Evolutionary conservation across 2,888 invertebrate genomes (phyloP).

Genomic region (Microplitis manilae): DNA sequence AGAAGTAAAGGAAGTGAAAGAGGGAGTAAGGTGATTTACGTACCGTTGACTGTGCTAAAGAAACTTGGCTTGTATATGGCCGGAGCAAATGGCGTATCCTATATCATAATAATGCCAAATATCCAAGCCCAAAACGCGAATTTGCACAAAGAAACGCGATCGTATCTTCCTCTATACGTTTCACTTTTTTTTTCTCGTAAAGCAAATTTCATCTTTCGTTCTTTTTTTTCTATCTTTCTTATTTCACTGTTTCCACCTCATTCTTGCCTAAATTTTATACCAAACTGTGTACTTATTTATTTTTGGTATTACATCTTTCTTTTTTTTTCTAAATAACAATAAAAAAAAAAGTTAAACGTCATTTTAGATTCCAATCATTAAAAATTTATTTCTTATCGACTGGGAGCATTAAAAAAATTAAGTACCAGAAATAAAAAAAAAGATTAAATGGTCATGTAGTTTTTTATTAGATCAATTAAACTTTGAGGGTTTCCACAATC

Average conservation of each 20-base stretch:
- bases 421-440: too few species aligned
- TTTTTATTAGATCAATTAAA: too few species aligned
- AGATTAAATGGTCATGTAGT: too few species aligned
- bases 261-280: not conserved
- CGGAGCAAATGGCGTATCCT: conserved; percentile 54
- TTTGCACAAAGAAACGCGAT: conserved; percentile 52
- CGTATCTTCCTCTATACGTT: conserved; percentile 43
- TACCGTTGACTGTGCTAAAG: conserved; percentile 54
- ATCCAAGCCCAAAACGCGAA: conserved; percentile 53
- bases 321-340: not conserved
- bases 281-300: not conserved
- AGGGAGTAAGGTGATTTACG: conserved; percentile 52
- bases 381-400: too few species aligned
- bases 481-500: too few species aligned
- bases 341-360: not conserved
- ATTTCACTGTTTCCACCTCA: conserved; percentile 15
- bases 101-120: conserved; percentile 58
- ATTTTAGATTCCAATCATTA: not conserved
- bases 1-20: conserved; percentile 27
- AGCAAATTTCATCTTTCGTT: conserved; percentile 32
- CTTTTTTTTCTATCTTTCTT: conserved; percentile 1
- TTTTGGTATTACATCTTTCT: conserved; percentile 1
- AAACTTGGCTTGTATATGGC: conserved; percentile 58
- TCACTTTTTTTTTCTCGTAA: conserved; percentile 26
- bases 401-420: too few species aligned